phyloP scores from a whole-genome alignment of 2,888 invertebrate species.

The Leptura quadrifasciata region DNA sequence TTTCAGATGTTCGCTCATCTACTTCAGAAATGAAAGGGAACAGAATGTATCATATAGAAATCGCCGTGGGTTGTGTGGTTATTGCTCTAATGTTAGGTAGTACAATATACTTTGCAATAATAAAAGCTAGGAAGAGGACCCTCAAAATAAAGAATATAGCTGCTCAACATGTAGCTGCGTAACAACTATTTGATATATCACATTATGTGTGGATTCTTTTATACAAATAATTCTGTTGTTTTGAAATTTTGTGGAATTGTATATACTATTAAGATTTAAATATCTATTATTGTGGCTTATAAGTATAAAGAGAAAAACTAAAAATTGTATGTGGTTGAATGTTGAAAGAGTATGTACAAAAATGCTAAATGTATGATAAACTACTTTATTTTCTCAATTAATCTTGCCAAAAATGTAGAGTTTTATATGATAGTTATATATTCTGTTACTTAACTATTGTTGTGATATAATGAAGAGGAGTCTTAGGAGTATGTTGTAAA shows the following conservation, averaged over 20 bases:
- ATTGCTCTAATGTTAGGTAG: not conserved
- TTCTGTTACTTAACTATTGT: not conserved
- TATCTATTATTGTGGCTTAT: too few species aligned
- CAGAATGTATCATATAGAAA: constrained; percentile 13
- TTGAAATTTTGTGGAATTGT: not conserved
- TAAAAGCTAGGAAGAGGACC: constrained; percentile 2
- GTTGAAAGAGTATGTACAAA: too few species aligned
- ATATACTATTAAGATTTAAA: not conserved
- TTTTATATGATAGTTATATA: not conserved
- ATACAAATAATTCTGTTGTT: not conserved
- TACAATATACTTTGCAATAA: not conserved
- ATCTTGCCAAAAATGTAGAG: not conserved
- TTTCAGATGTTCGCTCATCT: not conserved
- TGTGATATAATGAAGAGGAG: not conserved
- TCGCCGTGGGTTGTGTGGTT: constrained; percentile 6
- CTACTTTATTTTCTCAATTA: not conserved
- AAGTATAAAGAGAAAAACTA: too few species aligned
- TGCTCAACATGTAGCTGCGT: constrained; percentile 13
- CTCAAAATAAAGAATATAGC: not conserved
- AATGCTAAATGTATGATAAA: not conserved
- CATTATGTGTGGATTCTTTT: not conserved
- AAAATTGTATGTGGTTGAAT: too few species aligned
- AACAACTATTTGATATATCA: not conserved
- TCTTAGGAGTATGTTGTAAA: not conserved
- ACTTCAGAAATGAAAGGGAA: not conserved